These are phyloP conservation scores for Clytia hemisphaerica DNA, from an alignment of 30 jellyfish, hydroid and myxozoan genomes.

Conservation along the genomic window DNA sequence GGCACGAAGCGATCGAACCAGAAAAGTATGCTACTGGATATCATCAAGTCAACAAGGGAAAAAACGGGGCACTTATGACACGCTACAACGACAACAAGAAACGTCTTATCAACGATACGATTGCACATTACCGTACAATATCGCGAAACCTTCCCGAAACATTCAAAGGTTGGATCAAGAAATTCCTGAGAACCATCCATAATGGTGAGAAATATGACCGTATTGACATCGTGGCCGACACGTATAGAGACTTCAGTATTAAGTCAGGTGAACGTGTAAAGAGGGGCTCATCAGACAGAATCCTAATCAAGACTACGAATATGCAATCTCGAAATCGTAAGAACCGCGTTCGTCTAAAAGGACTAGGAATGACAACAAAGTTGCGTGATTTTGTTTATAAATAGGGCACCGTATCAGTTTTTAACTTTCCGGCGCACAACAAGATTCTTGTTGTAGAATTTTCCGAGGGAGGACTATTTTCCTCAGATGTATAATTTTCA, in stretches of 20 bases:
- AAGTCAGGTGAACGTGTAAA: constrained; percentile 8
- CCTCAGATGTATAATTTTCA: too few relatives aligned
- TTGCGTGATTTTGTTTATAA: too few relatives aligned
- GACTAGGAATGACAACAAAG: too few relatives aligned
- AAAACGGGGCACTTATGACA: not conserved
- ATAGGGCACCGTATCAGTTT: too few relatives aligned
- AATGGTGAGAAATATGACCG: constrained; percentile 27
- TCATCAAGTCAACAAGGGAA: not conserved
- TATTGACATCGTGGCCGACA: constrained; percentile 36
- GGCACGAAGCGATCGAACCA: constrained; percentile 29
- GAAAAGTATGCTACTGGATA: constrained; percentile 22
- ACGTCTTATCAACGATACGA: not conserved
- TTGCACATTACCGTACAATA: not conserved
- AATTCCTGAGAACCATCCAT: constrained; percentile 1
- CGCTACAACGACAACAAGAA: not conserved
- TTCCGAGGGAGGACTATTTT: too few relatives aligned
- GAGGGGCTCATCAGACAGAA: not conserved
- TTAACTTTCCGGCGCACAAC: too few relatives aligned
- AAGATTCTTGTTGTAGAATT: too few relatives aligned
- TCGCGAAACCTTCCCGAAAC: not conserved
- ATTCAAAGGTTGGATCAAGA: constrained; percentile 19
- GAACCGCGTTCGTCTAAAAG: too few relatives aligned
- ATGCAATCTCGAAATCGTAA: too few relatives aligned
- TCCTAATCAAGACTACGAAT: too few relatives aligned
- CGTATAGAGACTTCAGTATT: constrained; percentile 19